These are phyloP conservation scores for Agelastica alni DNA, from an alignment of 2,888 invertebrate species.

Conservation along the genomic window DNA sequence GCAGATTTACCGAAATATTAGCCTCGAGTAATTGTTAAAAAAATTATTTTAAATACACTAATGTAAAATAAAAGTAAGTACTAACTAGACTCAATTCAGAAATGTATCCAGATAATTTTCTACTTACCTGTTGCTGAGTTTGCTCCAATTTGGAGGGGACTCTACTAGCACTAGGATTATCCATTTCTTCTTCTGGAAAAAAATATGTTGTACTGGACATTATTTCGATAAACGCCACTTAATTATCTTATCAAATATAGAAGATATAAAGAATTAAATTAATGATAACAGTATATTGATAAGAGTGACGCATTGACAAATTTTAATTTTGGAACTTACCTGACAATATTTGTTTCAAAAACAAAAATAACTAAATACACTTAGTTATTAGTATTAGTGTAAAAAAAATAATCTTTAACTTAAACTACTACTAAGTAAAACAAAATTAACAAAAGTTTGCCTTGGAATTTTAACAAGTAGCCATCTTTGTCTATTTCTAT, in stretches of 20 bases:
- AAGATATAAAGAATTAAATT: not conserved
- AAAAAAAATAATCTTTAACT: too few relatives aligned
- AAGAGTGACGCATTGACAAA: slow-evolving; percentile 17
- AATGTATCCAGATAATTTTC: too few relatives aligned
- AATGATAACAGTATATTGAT: slow-evolving; percentile 2
- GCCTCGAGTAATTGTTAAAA: too few relatives aligned
- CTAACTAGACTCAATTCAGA: too few relatives aligned
- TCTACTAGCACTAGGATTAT: slow-evolving; percentile 41
- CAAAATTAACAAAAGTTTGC: slow-evolving; percentile 6
- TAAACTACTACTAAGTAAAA: slow-evolving; percentile 8
- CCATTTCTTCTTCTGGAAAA: slow-evolving; percentile 37
- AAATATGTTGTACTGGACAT: slow-evolving; percentile 33
- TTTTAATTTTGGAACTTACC: slow-evolving; percentile 3
- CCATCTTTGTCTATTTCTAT: slow-evolving; percentile 14
- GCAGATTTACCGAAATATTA: too few relatives aligned
- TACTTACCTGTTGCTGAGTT: slow-evolving; percentile 52
- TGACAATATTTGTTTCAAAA: not conserved
- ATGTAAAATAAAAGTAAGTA: too few relatives aligned
- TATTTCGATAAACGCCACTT: slow-evolving; percentile 1
- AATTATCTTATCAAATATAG: slow-evolving; percentile 5
- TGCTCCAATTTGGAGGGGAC: slow-evolving; percentile 50
- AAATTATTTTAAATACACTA: too few relatives aligned
- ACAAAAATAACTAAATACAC: not conserved
- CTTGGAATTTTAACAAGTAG: slow-evolving; percentile 5
- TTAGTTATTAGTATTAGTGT: too few relatives aligned